Percentiles rank a stretch among this genome's conserved stretches.
phyloP scores from a whole-genome alignment of 2,113 vertebrate species.

The Pitta sordida region DNA sequence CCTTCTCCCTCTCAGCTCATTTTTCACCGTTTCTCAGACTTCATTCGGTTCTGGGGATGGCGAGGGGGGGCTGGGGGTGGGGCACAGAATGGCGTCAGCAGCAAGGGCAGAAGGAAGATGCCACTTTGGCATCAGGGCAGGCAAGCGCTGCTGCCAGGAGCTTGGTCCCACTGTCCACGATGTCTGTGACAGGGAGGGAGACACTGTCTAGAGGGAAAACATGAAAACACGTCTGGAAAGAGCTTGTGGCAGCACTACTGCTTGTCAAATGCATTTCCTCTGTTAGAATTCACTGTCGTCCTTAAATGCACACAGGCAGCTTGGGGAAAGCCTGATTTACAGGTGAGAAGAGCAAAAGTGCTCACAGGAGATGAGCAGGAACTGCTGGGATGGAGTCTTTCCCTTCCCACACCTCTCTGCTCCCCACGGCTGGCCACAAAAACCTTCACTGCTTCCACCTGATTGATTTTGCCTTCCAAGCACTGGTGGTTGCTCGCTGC shows the following conservation, averaged over 20 bases:
- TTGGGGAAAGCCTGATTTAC: background rate
- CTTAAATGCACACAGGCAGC: background rate
- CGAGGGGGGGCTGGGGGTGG: too few species aligned
- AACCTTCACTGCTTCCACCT: background rate
- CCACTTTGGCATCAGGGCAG: fast-evolving
- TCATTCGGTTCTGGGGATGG: background rate
- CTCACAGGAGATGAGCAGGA: background rate
- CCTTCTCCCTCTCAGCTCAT: background rate
- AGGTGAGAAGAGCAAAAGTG: background rate
- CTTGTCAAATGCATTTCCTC: fast-evolving
- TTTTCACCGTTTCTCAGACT: background rate
- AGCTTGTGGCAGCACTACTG: background rate
- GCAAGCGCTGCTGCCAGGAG: background rate
- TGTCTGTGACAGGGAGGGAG: fast-evolving
- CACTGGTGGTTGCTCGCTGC: background rate
- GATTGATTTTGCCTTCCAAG: background rate
- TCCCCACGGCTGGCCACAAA: background rate
- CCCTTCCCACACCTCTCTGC: background rate
- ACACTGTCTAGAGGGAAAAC: background rate
- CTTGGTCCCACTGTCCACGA: fast-evolving
- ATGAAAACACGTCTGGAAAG: fast-evolving
- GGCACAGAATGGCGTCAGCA: background rate
- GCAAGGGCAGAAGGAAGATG: fast-evolving
- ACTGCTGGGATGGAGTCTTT: fast-evolving
- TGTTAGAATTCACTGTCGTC: fast-evolving